Evolutionary conservation across 1,140 invertebrate genomes (phyloP).

Genomic region (Microplitis demolitor): DNA sequence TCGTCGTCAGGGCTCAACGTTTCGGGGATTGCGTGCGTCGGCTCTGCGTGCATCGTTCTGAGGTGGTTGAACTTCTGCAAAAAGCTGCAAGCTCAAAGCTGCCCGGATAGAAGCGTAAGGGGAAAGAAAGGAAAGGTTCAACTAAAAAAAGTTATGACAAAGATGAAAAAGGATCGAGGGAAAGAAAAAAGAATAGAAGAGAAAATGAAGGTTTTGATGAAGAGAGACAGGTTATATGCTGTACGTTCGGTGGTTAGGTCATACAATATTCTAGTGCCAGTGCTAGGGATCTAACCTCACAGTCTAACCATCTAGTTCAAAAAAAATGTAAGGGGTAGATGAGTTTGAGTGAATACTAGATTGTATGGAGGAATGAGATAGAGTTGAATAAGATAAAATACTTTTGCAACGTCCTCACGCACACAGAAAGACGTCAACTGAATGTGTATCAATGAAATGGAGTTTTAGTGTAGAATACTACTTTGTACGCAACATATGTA

Average conservation of each 20-base stretch:
- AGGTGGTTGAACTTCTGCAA: slow-evolving; percentile 37
- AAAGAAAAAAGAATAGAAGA: not conserved
- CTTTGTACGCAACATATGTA: not conserved
- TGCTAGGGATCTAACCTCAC: too few species aligned
- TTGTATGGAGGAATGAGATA: not conserved
- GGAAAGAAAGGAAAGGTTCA: slow-evolving; percentile 1
- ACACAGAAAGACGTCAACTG: not conserved
- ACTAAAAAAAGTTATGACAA: not conserved
- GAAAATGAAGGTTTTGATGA: not conserved
- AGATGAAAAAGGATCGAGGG: not conserved
- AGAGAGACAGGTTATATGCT: not conserved
- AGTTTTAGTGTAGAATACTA: not conserved
- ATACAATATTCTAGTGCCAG: not conserved
- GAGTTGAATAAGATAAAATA: not conserved
- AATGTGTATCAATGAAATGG: too few species aligned
- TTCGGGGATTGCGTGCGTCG: slow-evolving; percentile 41
- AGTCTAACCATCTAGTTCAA: too few species aligned
- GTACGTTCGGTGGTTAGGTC: too few species aligned
- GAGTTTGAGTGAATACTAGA: not conserved
- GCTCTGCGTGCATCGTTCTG: slow-evolving; percentile 29
- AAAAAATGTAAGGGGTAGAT: too few species aligned
- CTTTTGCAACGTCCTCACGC: slow-evolving; percentile 9
- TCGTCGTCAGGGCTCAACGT: slow-evolving; percentile 34
- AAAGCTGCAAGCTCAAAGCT: slow-evolving; percentile 34
- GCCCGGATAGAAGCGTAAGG: not conserved